Conservation (phyloP, 2,797 vertebrate genomes). For the Leptatherina wallacei region DNA sequence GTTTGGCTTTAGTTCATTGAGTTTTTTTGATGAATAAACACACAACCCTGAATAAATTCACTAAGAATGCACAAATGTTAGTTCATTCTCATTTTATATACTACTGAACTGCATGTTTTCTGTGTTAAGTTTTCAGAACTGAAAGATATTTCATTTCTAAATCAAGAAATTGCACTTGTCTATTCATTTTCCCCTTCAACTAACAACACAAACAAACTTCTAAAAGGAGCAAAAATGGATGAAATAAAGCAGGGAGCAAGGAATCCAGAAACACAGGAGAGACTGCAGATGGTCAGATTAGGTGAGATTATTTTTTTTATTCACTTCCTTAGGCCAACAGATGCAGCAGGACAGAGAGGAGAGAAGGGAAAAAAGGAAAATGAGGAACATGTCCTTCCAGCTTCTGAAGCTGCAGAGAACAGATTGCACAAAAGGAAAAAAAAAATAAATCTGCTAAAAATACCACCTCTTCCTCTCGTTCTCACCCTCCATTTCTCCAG, state of each 20-base stretch:
- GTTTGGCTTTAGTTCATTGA: too few relatives aligned
- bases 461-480: conserved; percentile 74
- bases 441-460: conserved; percentile 78
- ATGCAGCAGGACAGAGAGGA: conserved; percentile 46
- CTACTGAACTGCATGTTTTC: not conserved
- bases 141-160: not conserved
- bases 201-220: conserved; percentile 5
- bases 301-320: conserved; percentile 63
- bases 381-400: conserved; percentile 46
- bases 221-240: conserved; percentile 2
- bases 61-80: too few relatives aligned
- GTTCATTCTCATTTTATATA: not conserved
- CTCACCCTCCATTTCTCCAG: conserved; percentile 69
- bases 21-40: too few relatives aligned
- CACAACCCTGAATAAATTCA: too few relatives aligned
- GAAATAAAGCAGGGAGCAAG: not conserved
- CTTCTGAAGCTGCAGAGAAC: conserved; percentile 64
- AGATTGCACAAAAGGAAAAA: conserved; percentile 66
- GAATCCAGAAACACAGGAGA: conserved; percentile 11
- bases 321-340: conserved; percentile 50
- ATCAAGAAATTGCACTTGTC: too few relatives aligned
- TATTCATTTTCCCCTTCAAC: not conserved
- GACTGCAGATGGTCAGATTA: conserved; percentile 68
- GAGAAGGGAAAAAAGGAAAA: conserved; percentile 1
- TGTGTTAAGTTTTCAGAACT: not conserved